These are phyloP conservation scores for Cyclura pinguis DNA, from an alignment of 2,797 vertebrate species.

Conservation along the genomic window DNA sequence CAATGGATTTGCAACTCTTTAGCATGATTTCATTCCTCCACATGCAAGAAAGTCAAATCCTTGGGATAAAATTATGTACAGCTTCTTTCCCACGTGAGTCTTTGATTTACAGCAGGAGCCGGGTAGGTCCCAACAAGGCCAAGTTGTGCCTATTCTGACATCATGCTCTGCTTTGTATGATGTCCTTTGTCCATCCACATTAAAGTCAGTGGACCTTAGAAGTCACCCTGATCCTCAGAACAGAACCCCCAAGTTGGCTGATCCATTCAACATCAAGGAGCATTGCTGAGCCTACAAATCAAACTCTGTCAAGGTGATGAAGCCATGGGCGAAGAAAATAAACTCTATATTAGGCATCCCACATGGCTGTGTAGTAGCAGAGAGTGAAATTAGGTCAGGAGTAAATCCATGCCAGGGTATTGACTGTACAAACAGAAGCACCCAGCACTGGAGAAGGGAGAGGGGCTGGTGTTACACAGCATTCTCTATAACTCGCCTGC, in stretches of 20 bases:
- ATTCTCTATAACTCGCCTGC: slow-evolving; percentile 66
- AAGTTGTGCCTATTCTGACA: not conserved
- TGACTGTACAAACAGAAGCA: slow-evolving; percentile 83
- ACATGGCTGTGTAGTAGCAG: slow-evolving; percentile 61
- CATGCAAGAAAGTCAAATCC: not conserved
- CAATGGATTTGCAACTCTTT: not conserved
- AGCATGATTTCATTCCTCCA: no score
- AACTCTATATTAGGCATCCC: slow-evolving; percentile 41
- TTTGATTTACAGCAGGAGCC: no score
- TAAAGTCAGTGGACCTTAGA: not conserved
- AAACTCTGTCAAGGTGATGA: not conserved
- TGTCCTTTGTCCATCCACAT: not conserved
- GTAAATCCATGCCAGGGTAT: slow-evolving; percentile 80
- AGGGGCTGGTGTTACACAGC: slow-evolving; percentile 78
- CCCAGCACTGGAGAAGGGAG: slow-evolving; percentile 79
- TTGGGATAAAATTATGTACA: not conserved
- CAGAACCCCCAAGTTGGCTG: not conserved
- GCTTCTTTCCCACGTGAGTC: not conserved
- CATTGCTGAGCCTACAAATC: slow-evolving; percentile 22
- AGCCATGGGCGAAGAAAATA: slow-evolving; percentile 49
- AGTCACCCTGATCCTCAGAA: no score
- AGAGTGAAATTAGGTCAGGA: slow-evolving; percentile 86
- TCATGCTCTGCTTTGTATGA: no score
- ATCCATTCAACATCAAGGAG: not conserved
- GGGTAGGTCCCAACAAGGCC: not conserved